Conservation (phyloP, 2,888 invertebrate species). For the Drosophila nr. fundita region DNA sequence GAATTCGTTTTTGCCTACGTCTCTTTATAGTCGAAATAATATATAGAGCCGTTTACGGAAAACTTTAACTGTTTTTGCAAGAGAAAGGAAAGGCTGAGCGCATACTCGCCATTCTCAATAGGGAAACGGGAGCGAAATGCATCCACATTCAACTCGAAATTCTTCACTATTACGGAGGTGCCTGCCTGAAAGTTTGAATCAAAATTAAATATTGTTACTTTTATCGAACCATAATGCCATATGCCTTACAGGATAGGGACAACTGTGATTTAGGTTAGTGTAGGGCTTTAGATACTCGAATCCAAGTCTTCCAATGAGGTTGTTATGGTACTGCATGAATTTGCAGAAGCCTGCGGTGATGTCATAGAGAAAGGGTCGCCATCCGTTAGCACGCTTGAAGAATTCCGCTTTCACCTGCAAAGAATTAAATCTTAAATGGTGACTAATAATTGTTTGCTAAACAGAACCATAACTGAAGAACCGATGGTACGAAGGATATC, state of each 20-base stretch:
- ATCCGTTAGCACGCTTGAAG: constrained; percentile 37
- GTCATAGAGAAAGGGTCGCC: constrained; percentile 37
- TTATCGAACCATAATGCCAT: background rate
- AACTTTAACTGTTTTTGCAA: rapidly evolving
- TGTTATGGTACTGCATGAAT: background rate
- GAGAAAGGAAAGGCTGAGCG: background rate
- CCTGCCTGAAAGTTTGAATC: constrained; percentile 5
- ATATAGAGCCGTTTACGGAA: constrained; percentile 4
- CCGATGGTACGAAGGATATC: background rate
- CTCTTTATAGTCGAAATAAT: constrained; percentile 16
- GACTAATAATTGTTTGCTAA: background rate
- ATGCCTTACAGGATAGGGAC: constrained; percentile 16
- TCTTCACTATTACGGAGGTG: background rate
- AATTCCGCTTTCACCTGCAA: constrained; percentile 14
- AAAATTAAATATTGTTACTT: background rate
- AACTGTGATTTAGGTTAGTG: constrained; percentile 14
- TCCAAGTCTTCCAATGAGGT: background rate
- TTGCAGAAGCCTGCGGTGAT: constrained; percentile 3
- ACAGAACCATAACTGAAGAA: too few relatives aligned
- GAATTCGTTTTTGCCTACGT: background rate
- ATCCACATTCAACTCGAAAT: constrained; percentile 17
- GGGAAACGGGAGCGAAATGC: constrained; percentile 9
- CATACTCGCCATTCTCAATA: constrained; percentile 34
- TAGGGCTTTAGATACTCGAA: constrained; percentile 16
- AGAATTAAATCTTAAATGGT: background rate